Base-by-base conservation (phyloP, 2,888 invertebrate genomes). In the Torymus auratus region DNA sequence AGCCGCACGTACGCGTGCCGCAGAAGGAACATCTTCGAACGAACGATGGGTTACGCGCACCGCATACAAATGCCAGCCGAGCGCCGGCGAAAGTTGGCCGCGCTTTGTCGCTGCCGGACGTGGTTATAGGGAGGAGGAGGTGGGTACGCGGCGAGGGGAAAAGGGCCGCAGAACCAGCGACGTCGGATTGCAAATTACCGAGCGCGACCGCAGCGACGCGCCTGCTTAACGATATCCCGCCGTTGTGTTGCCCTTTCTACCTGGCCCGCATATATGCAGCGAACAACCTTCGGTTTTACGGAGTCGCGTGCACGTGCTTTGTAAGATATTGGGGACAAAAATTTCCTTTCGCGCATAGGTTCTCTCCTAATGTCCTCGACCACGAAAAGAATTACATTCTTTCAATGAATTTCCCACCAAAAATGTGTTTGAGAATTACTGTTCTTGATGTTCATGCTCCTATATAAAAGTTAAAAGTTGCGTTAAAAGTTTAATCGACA, bases 101-200 rank as follows among this genome's bases (percentile, higher is more conserved):
- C 80, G 83, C 86, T 85, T 85, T 85, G 85, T 85, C 84, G 84
- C 77, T 79, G 79, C 80, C 76, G 64, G 61, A 23, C 53, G 15
- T 3, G 62, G 28, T 28, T 28, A 28, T 28, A 28, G 52, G 50
- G 17, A 12, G 10, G 52, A 52, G 17, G 20, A 20, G 17, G 52
- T 14, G 52, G n/a, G 12, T 1, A 11, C 11, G 13, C 20, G 1
- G 12, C 0, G 11, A 20, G 14, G 13, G 23, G 13, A 13, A 23
- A 62, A 62, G 12, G 55, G 68, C 23, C 4, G 55, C 20, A 55
- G 20, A 23, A 55, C 23, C 55, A 4, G 64, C 14, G 23, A 20
- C 82, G 74, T 82, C 83, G 84, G 83, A 87, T 87, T 86, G 85
- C 85, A 85, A 87, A 87, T 87, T 86, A 84, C 83, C 79, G 73